These are phyloP conservation scores for Acronicta leporina DNA, from an alignment of 2,888 invertebrate genomes.

Conservation along the genomic window DNA sequence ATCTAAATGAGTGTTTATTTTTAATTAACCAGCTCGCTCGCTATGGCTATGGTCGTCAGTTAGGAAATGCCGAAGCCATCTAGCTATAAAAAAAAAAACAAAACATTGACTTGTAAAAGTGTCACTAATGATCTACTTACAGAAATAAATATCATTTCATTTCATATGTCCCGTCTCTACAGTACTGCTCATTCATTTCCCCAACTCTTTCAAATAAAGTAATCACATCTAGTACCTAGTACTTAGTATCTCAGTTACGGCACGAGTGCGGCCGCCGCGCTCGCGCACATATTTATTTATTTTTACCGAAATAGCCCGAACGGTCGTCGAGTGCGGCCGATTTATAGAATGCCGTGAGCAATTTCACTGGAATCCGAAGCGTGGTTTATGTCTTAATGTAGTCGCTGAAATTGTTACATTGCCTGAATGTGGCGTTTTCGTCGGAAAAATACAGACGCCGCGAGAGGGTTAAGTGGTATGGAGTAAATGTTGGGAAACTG, in stretches of 20 bases:
- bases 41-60: too few relatives aligned
- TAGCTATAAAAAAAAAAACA: too few relatives aligned
- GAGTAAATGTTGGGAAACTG: slow-evolving; percentile 35
- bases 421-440: slow-evolving; percentile 35
- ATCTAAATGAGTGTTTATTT: too few relatives aligned
- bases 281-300: slow-evolving; percentile 86
- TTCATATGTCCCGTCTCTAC: too few relatives aligned
- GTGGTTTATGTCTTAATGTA: slow-evolving; percentile 86
- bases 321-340: slow-evolving; percentile 83
- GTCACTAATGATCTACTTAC: too few relatives aligned
- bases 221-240: slow-evolving; percentile 57
- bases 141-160: too few relatives aligned
- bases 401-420: slow-evolving; percentile 64
- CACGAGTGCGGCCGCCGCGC: slow-evolving; percentile 73
- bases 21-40: too few relatives aligned
- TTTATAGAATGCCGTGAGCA: slow-evolving; percentile 79
- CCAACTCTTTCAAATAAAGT: not conserved
- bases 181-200: too few relatives aligned
- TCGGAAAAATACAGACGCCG: slow-evolving; percentile 49
- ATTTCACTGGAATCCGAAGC: slow-evolving; percentile 79
- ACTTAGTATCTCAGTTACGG: slow-evolving; percentile 37
- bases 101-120: too few relatives aligned
- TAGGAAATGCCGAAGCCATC: too few relatives aligned
- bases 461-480: slow-evolving; percentile 41
- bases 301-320: slow-evolving; percentile 87